Percentiles rank a stretch among this genome's conserved stretches.
phyloP scores from a whole-genome alignment of 2,797 vertebrate species.

The Adelosebastes latens region DNA sequence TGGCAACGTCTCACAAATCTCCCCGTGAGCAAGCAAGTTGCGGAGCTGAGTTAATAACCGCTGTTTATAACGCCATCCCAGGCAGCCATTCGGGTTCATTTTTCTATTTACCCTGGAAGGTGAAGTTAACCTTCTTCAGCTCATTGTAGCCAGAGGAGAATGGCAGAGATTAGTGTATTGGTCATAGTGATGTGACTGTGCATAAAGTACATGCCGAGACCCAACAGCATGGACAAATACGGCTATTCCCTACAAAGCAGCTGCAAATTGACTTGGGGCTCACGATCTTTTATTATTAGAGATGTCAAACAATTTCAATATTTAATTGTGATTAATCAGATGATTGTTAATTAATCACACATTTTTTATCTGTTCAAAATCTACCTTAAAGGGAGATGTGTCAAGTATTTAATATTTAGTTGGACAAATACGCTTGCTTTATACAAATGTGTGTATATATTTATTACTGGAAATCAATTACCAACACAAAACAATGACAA shows the following conservation, averaged over 20 bases:
- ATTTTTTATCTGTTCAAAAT: too few species aligned
- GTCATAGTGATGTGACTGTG: slow-evolving; percentile 78
- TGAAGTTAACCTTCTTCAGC: slow-evolving; percentile 79
- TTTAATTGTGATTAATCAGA: too few species aligned
- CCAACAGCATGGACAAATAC: slow-evolving; percentile 48
- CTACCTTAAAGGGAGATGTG: too few species aligned
- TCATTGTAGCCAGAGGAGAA: slow-evolving; percentile 77
- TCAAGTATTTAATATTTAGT: too few species aligned
- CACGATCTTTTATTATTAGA: too few species aligned
- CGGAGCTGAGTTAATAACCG: slow-evolving; percentile 66
- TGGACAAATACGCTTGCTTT: too few species aligned
- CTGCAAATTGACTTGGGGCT: slow-evolving; percentile 5
- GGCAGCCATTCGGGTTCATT: slow-evolving; percentile 66
- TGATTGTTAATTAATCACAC: too few species aligned
- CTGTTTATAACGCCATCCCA: slow-evolving; percentile 66
- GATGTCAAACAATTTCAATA: too few species aligned
- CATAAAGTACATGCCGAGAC: slow-evolving; percentile 69
- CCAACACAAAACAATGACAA: too few species aligned
- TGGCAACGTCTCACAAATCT: slow-evolving; percentile 41
- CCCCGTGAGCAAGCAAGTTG: slow-evolving; percentile 38
- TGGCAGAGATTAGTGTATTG: slow-evolving; percentile 76
- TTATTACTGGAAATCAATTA: too few species aligned
- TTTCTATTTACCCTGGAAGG: slow-evolving; percentile 78
- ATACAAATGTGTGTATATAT: too few species aligned
- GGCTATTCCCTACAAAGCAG: slow-evolving; percentile 18